phyloP scores from a whole-genome alignment of 2,113 vertebrate genomes.

The Microtus ochrogaster region DNA sequence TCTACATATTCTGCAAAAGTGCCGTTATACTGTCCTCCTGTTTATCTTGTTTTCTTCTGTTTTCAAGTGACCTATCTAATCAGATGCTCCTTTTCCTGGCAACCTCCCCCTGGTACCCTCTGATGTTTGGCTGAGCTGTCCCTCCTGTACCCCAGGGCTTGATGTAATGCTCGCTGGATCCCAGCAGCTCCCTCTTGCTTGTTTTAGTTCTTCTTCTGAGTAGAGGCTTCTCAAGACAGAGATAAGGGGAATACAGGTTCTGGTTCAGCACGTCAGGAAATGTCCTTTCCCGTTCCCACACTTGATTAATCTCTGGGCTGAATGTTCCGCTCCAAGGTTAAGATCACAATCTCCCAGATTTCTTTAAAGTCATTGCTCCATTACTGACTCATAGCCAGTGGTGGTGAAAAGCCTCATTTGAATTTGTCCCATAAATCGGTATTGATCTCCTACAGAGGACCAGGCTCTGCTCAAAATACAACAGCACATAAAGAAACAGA shows the following conservation, averaged over 20 bases:
- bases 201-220: slow-evolving; percentile 33
- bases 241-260: slow-evolving; percentile 45
- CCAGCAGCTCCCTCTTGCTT: neutral
- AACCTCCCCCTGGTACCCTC: neutral
- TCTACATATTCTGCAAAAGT: neutral
- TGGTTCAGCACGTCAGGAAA: slow-evolving; percentile 42
- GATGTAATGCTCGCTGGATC: neutral
- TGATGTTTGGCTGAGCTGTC: neutral
- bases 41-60: slow-evolving; percentile 47
- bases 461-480: neutral
- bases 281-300: slow-evolving; percentile 60
- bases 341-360: slow-evolving; percentile 58
- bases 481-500: neutral
- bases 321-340: slow-evolving; percentile 48
- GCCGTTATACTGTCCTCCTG: neutral
- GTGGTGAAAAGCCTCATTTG: slow-evolving; percentile 6
- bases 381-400: slow-evolving; percentile 45
- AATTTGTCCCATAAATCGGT: slow-evolving; percentile 51
- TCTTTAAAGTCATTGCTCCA: slow-evolving; percentile 44
- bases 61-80: slow-evolving; percentile 56
- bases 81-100: slow-evolving; percentile 35
- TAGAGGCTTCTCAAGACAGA: slow-evolving; percentile 51
- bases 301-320: slow-evolving; percentile 64
- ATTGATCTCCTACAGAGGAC: neutral
- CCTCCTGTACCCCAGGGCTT: slow-evolving; percentile 30